phyloP scores from a whole-genome alignment of 2,113 vertebrate genomes.

The Capreolus pygargus region DNA sequence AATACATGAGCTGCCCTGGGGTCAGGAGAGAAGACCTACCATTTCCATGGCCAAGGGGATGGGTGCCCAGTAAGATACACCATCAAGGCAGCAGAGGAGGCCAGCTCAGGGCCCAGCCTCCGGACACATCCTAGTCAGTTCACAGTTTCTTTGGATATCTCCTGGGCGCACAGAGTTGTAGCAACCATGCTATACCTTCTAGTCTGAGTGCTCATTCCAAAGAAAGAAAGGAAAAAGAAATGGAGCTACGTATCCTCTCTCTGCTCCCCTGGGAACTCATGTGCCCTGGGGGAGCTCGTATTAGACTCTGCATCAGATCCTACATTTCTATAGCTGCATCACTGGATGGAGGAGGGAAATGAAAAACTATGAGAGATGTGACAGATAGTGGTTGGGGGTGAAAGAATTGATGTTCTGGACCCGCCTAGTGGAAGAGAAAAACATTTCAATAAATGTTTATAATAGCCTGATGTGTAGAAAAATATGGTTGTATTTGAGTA shows the following conservation, averaged over 20 bases:
- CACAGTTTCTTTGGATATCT: background rate
- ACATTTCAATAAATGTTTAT: background rate
- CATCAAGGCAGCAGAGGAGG: background rate
- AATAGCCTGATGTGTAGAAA: background rate
- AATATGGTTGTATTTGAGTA: background rate
- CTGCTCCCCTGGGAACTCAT: background rate
- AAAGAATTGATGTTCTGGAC: background rate
- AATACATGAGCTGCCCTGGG: background rate
- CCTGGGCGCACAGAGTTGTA: background rate
- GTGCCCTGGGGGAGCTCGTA: background rate
- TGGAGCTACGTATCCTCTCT: background rate
- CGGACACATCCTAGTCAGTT: fast-evolving
- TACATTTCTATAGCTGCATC: background rate
- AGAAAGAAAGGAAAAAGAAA: background rate
- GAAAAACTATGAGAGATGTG: background rate
- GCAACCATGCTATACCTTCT: background rate
- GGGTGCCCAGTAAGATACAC: background rate
- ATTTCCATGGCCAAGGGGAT: background rate
- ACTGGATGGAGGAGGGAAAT: background rate
- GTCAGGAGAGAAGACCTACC: background rate
- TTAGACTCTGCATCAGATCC: background rate
- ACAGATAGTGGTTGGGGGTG: background rate
- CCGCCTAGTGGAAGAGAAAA: background rate
- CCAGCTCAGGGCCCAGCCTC: background rate
- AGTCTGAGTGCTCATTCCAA: background rate